Percentiles rank a stretch among this genome's conserved stretches.
These are phyloP conservation scores for Alligator sinensis DNA, from an alignment of 2,113 vertebrate genomes.

Conservation along the genomic window DNA sequence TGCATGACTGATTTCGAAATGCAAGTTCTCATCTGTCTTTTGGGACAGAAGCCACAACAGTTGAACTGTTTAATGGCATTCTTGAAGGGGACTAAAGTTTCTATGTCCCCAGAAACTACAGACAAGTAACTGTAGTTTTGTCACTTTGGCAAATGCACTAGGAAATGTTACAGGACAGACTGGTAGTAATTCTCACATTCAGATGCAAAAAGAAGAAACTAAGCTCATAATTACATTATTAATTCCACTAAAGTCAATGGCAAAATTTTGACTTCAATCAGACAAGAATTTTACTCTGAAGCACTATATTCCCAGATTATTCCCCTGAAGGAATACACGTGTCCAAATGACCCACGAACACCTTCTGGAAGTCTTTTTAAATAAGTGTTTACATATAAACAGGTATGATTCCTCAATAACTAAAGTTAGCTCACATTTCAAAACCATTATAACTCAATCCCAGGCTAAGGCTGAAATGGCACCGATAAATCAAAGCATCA, in stretches of 20 bases:
- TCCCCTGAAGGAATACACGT: neutral
- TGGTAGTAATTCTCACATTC: neutral
- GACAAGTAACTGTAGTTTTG: neutral
- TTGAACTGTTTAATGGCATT: neutral
- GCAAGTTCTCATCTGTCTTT: neutral
- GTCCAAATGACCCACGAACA: neutral
- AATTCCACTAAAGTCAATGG: neutral
- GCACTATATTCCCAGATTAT: neutral
- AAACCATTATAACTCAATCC: neutral
- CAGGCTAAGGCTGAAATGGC: neutral
- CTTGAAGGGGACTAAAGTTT: neutral
- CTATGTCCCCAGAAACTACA: neutral
- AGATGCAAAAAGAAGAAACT: neutral
- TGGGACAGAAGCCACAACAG: neutral
- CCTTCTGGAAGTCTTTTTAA: neutral
- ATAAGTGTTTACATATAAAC: neutral
- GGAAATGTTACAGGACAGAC: neutral
- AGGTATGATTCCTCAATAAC: neutral
- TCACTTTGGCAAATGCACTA: neutral
- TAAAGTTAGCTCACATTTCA: neutral
- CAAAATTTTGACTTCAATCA: neutral
- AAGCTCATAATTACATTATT: neutral
- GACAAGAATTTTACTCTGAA: neutral
- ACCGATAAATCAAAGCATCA: neutral
- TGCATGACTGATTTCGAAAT: neutral